phyloP scores from a whole-genome alignment of 2,113 vertebrate species.

The Castor canadensis region DNA sequence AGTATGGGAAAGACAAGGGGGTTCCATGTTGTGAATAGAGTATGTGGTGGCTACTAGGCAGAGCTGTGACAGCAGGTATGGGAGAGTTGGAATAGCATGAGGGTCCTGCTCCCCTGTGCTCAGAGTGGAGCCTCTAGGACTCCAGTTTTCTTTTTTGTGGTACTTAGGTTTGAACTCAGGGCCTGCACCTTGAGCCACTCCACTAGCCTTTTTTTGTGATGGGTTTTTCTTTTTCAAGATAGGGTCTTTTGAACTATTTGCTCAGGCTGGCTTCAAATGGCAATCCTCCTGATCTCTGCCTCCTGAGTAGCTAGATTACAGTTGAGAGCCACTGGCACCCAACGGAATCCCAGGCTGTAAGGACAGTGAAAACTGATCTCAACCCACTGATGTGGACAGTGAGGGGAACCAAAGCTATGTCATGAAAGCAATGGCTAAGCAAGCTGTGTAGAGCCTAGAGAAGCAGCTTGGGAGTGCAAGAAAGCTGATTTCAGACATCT shows the following conservation, averaged over 20 bases:
- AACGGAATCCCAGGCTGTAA: neutral
- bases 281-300: too few relatives aligned
- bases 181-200: too few relatives aligned
- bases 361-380: neutral
- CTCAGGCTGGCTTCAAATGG: too few relatives aligned
- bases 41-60: neutral
- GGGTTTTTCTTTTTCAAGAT: too few relatives aligned
- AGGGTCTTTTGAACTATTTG: too few relatives aligned
- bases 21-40: accelerated
- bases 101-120: neutral
- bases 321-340: too few relatives aligned
- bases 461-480: neutral
- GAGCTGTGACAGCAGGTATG: accelerated
- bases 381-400: neutral
- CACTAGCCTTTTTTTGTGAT: too few relatives aligned
- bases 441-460: neutral
- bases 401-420: neutral
- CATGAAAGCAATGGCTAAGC: neutral
- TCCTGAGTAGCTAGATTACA: too few relatives aligned
- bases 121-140: accelerated
- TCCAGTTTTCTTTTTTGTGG: too few relatives aligned
- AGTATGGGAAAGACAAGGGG: neutral
- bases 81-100: accelerated
- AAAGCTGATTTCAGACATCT: neutral
- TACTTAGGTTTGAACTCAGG: too few relatives aligned